phyloP scores from a whole-genome alignment of 2,113 vertebrate species.

The Clupea harengus region DNA sequence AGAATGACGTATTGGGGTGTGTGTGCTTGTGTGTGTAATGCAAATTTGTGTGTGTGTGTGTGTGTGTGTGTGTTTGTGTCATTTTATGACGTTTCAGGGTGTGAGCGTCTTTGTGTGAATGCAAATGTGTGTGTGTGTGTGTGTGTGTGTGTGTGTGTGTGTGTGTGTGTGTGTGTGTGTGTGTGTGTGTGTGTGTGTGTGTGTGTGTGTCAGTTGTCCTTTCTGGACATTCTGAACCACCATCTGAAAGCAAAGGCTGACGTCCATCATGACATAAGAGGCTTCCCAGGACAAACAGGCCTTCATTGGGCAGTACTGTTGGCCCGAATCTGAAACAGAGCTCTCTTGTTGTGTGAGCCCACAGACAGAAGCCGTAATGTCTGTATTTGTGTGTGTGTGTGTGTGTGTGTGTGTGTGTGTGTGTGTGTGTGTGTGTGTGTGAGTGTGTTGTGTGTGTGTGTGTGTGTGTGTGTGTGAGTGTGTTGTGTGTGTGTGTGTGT shows the following conservation, averaged over 20 bases:
- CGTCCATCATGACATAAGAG: slow-evolving; percentile 58
- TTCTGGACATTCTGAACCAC: not conserved
- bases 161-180: not conserved
- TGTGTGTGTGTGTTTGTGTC: not conserved
- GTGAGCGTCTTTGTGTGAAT: not conserved
- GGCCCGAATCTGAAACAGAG: not conserved
- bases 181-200: not conserved
- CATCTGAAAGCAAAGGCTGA: slow-evolving; percentile 19
- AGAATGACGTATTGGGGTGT: not conserved
- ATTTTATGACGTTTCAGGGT: not conserved
- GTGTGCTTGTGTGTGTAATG: not conserved
- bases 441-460: not conserved
- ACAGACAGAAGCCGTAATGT: not conserved
- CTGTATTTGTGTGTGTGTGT: not conserved
- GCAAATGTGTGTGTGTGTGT: not conserved
- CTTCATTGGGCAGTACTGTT: not conserved
- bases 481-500: not conserved
- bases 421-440: not conserved
- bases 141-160: not conserved
- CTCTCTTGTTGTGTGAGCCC: not conserved
- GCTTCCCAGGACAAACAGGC: slow-evolving; percentile 31
- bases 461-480: not conserved
- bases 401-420: not conserved
- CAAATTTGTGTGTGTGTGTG: not conserved
- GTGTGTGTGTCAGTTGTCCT: not conserved